Percentiles rank a stretch among this genome's conserved stretches.
Conservation (phyloP, 1,140 invertebrate species). For the Proctacanthus coquilletti region DNA sequence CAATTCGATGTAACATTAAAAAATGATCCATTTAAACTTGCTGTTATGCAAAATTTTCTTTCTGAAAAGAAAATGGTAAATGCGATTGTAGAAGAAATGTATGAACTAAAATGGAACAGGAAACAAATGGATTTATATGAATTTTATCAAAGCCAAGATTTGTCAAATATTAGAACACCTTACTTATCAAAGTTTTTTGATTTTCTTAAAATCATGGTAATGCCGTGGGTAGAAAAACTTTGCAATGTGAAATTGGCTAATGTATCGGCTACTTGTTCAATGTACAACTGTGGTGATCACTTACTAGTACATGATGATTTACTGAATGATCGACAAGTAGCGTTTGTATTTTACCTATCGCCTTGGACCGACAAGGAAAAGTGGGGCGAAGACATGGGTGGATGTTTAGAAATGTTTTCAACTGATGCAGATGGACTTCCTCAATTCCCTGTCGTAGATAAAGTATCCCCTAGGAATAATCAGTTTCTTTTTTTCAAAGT, state of each 20-base stretch:
- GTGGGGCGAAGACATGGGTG: slow-evolving; percentile 45
- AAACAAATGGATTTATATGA: slow-evolving; percentile 54
- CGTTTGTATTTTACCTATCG: slow-evolving; percentile 52
- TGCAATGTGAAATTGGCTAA: slow-evolving; percentile 41
- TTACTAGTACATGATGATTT: slow-evolving; percentile 58
- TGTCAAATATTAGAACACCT: slow-evolving; percentile 33
- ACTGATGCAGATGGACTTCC: slow-evolving; percentile 40
- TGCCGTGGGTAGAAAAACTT: slow-evolving; percentile 36
- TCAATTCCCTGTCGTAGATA: slow-evolving; percentile 30
- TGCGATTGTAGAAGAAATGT: slow-evolving; percentile 19
- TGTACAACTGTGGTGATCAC: slow-evolving; percentile 54
- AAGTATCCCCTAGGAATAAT: slow-evolving; percentile 48
- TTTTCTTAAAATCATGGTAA: slow-evolving; percentile 17
- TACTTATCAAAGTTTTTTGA: slow-evolving; percentile 20
- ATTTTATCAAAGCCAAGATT: slow-evolving; percentile 50
- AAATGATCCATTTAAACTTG: no score
- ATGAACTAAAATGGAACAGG: slow-evolving; percentile 41
- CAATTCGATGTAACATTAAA: no score
- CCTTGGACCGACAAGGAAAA: slow-evolving; percentile 34
- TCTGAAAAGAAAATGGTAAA: slow-evolving; percentile 8
- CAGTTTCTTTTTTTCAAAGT: slow-evolving; percentile 58
- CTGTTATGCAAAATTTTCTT: no score
- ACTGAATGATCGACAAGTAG: slow-evolving; percentile 48
- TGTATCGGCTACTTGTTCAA: slow-evolving; percentile 53
- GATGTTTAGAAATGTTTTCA: slow-evolving; percentile 45